A percentile compares a stretch with the other conserved stretches of the same genome.
Conservation (phyloP, 2,113 vertebrate species). For the Propithecus coquereli region DNA sequence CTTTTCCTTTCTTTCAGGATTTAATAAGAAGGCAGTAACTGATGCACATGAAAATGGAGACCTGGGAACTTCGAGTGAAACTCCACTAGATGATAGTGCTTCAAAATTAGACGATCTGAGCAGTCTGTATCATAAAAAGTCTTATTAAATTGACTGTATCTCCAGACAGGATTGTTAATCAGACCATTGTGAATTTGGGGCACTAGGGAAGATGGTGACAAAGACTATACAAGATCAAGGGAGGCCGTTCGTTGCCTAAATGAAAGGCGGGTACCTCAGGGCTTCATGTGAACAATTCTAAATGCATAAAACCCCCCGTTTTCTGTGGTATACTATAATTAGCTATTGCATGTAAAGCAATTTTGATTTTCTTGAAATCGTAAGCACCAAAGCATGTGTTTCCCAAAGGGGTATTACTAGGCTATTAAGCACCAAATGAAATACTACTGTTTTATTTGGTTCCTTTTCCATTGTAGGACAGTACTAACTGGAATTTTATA, state of each 20-base stretch:
- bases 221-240: conserved; percentile 71
- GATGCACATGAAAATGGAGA: conserved; percentile 92
- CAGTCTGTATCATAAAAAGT: conserved; percentile 86
- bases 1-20: conserved; percentile 80
- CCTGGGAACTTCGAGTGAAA: conserved; percentile 86
- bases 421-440: conserved; percentile 61
- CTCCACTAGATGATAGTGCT: conserved; percentile 85
- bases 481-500: conserved; percentile 64
- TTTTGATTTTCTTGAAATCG: conserved; percentile 76
- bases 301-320: conserved; percentile 79
- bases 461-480: conserved; percentile 64
- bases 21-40: conserved; percentile 90
- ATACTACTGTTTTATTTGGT: conserved; percentile 63
- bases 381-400: conserved; percentile 82
- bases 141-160: conserved; percentile 64
- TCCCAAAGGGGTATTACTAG: conserved; percentile 74
- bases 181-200: conserved; percentile 76
- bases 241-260: conserved; percentile 80
- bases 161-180: conserved; percentile 73
- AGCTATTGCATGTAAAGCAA: conserved; percentile 79
- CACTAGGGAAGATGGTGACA: conserved; percentile 74
- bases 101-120: conserved; percentile 84
- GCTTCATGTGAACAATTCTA: conserved; percentile 82
- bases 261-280: conserved; percentile 84
- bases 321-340: conserved; percentile 73